Evolutionary conservation across 2,888 invertebrate species (phyloP).

Genomic region (Phragmatobia fuliginosa): DNA sequence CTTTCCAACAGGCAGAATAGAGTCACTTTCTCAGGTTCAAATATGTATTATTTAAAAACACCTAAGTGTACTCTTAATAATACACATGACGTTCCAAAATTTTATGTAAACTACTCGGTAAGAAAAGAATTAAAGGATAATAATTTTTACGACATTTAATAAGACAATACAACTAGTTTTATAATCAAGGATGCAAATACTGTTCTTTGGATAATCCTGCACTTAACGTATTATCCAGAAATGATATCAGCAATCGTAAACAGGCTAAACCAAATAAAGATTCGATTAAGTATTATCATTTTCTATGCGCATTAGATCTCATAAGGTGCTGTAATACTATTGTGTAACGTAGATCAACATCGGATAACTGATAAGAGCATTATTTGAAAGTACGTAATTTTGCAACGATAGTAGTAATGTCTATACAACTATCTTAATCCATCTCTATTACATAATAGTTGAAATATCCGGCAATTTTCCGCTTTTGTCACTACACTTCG

Average conservation of each 20-base stretch:
- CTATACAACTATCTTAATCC: background rate
- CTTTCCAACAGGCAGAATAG: no score
- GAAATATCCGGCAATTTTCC: background rate
- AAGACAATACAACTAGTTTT: no score
- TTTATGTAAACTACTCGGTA: background rate
- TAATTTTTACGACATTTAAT: background rate
- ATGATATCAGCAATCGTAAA: background rate
- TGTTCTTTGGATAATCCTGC: background rate
- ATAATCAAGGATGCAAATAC: background rate
- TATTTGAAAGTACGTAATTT: background rate
- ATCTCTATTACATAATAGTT: background rate
- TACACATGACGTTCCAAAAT: background rate
- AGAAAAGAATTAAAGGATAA: background rate
- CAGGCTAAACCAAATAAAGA: background rate
- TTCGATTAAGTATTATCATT: background rate
- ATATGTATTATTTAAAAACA: no score
- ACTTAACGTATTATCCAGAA: background rate
- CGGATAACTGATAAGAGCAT: background rate
- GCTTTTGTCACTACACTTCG: background rate
- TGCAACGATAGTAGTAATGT: background rate
- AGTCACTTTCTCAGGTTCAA: no score
- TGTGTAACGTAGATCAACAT: background rate
- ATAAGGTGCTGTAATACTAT: background rate
- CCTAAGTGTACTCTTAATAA: background rate
- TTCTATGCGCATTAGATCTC: background rate